A percentile compares a stretch with the other conserved stretches of the same genome.
phyloP scores from a whole-genome alignment of 2,888 invertebrate genomes.

The Dryococelus australis region DNA sequence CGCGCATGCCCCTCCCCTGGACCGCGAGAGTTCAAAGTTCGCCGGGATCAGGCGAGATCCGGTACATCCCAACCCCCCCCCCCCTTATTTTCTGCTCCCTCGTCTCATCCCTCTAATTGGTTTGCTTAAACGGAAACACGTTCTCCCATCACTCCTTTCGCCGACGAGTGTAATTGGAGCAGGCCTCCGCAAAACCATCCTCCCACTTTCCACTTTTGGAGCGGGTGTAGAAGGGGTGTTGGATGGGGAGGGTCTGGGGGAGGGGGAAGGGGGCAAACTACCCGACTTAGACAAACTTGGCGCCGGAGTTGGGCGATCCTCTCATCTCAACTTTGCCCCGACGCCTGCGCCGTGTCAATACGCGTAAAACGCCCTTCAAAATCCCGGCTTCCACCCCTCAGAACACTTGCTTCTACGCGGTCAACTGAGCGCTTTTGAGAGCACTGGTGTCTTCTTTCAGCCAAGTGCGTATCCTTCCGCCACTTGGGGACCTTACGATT shows the following conservation, averaged over 20 bases:
- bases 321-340: background rate
- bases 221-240: too few relatives aligned
- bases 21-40: background rate
- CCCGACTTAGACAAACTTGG: background rate
- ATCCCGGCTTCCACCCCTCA: too few relatives aligned
- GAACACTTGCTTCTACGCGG: too few relatives aligned
- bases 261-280: background rate
- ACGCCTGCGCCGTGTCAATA: too few relatives aligned
- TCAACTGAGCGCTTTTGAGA: too few relatives aligned
- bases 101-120: slow-evolving; percentile 4
- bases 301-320: background rate
- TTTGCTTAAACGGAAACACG: slow-evolving; percentile 16
- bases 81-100: too few relatives aligned
- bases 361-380: too few relatives aligned
- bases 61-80: background rate
- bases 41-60: background rate
- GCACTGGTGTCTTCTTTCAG: too few relatives aligned
- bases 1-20: background rate
- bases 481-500: too few relatives aligned
- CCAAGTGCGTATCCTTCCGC: too few relatives aligned
- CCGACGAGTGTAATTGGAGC: background rate
- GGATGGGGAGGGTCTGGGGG: too few relatives aligned
- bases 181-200: background rate
- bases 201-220: background rate
- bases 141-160: background rate